phyloP scores from a whole-genome alignment of 2,113 vertebrate genomes.

The Callionymus lyra region DNA sequence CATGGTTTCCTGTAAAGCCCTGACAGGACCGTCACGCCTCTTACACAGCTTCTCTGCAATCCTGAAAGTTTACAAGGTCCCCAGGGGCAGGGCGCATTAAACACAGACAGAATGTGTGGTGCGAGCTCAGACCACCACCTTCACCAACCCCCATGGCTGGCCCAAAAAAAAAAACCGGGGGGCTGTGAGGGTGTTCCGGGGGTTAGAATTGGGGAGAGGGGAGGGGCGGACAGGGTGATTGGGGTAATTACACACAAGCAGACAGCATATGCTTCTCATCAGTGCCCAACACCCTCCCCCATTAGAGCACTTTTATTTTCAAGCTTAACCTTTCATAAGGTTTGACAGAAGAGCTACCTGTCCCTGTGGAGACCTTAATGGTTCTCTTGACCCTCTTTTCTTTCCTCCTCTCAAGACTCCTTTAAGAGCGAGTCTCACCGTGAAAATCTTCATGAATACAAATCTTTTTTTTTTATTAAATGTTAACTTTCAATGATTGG shows the following conservation, averaged over 20 bases:
- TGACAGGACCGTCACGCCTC: conserved; percentile 43
- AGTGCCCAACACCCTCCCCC: conserved; percentile 56
- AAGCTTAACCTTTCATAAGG: conserved; percentile 36
- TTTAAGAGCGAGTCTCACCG: too few relatives aligned
- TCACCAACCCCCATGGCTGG: conserved; percentile 13
- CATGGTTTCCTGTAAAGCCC: conserved; percentile 33
- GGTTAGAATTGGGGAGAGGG: conserved; percentile 32
- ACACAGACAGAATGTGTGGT: conserved; percentile 48
- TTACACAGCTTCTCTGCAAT: conserved; percentile 39
- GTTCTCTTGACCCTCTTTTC: too few relatives aligned
- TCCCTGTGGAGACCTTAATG: not conserved
- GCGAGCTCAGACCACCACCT: conserved; percentile 18
- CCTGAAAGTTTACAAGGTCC: conserved; percentile 53
- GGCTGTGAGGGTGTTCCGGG: conserved; percentile 40
- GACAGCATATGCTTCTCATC: conserved; percentile 74
- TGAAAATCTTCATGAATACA: too few relatives aligned
- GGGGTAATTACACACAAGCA: conserved; percentile 70
- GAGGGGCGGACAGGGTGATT: conserved; percentile 41
- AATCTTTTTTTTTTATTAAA: too few relatives aligned
- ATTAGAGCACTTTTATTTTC: conserved; percentile 59
- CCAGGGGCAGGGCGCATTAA: conserved; percentile 47
- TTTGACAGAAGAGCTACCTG: conserved; percentile 37
- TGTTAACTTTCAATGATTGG: too few relatives aligned
- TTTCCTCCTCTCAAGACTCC: too few relatives aligned
- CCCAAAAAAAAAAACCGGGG: conserved; percentile 19